A percentile compares a stretch with the other conserved stretches of the same genome.
Conservation (phyloP, 2,113 vertebrate species). For the Sander lucioperca region DNA sequence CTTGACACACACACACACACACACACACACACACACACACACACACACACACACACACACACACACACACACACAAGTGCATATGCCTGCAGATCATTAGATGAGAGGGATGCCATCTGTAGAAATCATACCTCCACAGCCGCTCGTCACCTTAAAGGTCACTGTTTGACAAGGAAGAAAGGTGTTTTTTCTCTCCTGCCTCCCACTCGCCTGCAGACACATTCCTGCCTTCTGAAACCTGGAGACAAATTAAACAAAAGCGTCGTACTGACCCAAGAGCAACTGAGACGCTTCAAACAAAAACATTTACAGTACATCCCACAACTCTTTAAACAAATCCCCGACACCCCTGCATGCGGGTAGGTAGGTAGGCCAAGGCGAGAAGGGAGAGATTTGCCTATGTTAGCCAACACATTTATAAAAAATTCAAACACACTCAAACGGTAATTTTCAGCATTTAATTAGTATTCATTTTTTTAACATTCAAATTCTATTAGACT, state of each 20-base stretch:
- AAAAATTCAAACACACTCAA: no score
- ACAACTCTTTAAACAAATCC: background rate
- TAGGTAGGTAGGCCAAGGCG: no score
- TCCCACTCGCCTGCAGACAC: conserved; percentile 23
- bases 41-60: conserved; percentile 15
- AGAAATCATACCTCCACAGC: conserved; percentile 47
- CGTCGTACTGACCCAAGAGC: conserved; percentile 6
- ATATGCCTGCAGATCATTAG: no score
- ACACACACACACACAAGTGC: no score
- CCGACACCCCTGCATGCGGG: no score
- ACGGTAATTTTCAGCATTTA: no score
- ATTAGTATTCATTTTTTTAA: no score
- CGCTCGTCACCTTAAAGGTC: conserved; percentile 48
- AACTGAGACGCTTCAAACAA: conserved; percentile 10
- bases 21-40: background rate
- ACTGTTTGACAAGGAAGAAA: conserved; percentile 36
- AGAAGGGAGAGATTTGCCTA: no score
- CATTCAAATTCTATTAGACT: no score
- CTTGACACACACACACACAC: conserved; percentile 26
- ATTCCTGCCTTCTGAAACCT: conserved; percentile 24
- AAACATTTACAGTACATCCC: conserved; percentile 10
- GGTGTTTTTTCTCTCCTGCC: background rate
- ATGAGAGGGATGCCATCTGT: background rate
- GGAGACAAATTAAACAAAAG: conserved; percentile 22
- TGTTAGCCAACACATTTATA: no score